These are phyloP conservation scores for Rousettus leschenaultii DNA, from an alignment of 2,113 vertebrate species.

Conservation along the genomic window DNA sequence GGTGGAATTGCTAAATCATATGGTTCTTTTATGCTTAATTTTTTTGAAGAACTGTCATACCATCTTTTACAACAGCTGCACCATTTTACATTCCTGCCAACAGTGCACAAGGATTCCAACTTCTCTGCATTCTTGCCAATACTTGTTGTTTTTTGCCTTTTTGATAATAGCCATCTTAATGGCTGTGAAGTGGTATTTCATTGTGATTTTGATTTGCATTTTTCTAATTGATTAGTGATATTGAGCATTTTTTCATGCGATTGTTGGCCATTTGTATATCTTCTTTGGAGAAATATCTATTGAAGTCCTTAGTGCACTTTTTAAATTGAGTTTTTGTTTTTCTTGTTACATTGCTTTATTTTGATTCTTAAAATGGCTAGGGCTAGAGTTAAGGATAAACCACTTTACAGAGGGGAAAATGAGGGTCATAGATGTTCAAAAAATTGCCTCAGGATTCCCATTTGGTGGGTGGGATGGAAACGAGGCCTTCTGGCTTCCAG, in stretches of 20 bases:
- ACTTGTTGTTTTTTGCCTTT: not conserved
- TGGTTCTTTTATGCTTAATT: not conserved
- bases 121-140: not conserved
- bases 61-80: not conserved
- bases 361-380: not conserved
- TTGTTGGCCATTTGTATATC: not conserved
- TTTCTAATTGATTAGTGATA: not conserved
- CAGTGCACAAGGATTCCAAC: not conserved
- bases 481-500: not conserved
- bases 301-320: not conserved
- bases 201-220: not conserved
- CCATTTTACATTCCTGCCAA: not conserved
- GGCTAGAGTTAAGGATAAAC: not conserved
- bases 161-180: not conserved
- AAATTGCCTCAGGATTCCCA: not conserved
- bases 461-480: not conserved
- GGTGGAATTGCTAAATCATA: not conserved
- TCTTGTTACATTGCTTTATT: not conserved
- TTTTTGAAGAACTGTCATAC: not conserved
- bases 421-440: not conserved
- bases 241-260: not conserved
- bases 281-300: not conserved
- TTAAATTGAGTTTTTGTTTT: not conserved
- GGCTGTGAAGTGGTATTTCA: not conserved
- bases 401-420: not conserved